Percentiles rank a stretch among this genome's conserved stretches.
Evolutionary conservation across 2,888 invertebrate genomes (phyloP).

Genomic region (Macroteleia sp.): DNA sequence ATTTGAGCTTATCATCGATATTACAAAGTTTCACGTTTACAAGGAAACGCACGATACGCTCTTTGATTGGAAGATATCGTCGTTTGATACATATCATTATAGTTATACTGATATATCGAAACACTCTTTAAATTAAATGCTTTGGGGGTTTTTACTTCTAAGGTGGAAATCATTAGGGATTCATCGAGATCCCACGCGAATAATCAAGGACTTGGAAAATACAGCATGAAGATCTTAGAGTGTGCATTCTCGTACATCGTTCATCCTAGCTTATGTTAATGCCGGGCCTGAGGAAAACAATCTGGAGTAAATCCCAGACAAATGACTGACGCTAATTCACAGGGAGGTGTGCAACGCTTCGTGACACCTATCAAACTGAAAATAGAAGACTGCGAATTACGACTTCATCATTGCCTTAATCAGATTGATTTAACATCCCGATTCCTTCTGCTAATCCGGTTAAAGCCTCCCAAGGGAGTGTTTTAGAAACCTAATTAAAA

Average conservation of each 20-base stretch:
- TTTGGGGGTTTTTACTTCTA: not conserved
- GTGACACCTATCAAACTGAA: conserved; percentile 13
- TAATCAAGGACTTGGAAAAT: conserved; percentile 72
- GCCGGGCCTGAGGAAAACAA: conserved; percentile 80
- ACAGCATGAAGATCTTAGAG: conserved; percentile 3
- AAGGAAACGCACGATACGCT: conserved; percentile 59
- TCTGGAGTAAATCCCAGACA: conserved; percentile 83
- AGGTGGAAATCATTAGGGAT: conserved; percentile 70
- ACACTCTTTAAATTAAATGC: no score
- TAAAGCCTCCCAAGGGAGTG: not conserved
- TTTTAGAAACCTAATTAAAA: conserved; percentile 20
- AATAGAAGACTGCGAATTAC: conserved; percentile 1
- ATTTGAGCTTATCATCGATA: conserved; percentile 79
- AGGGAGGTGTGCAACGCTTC: not conserved
- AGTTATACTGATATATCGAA: not conserved
- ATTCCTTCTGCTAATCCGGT: conserved; percentile 12
- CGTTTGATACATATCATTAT: conserved; percentile 56
- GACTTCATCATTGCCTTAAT: conserved; percentile 26
- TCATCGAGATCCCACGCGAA: conserved; percentile 71
- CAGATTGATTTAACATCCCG: conserved; percentile 17
- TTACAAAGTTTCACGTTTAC: conserved; percentile 74
- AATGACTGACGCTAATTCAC: conserved; percentile 79
- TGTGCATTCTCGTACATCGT: conserved; percentile 76
- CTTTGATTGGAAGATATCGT: conserved; percentile 48
- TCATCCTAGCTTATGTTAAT: conserved; percentile 84